Percentiles rank a stretch among this genome's conserved stretches.
These are phyloP conservation scores for Hypsopygia costalis DNA, from an alignment of 2,888 invertebrate genomes.

Conservation along the genomic window DNA sequence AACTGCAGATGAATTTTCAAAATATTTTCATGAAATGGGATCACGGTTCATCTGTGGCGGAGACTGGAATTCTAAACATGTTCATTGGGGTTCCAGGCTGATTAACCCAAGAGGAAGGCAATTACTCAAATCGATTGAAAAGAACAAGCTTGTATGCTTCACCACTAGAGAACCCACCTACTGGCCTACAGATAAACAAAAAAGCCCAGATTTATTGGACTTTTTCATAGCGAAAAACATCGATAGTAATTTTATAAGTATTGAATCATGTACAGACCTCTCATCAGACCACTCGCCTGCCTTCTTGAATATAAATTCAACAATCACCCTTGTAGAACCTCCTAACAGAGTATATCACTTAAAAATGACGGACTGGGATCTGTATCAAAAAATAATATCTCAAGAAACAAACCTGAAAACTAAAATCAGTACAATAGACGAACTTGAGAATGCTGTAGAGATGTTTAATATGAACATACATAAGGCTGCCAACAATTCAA, in stretches of 20 bases:
- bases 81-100: conserved; percentile 21
- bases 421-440: no score
- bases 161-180: conserved; percentile 1
- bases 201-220: neutral
- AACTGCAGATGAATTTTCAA: no score
- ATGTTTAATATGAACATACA: no score
- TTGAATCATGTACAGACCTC: conserved; percentile 1
- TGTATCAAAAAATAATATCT: no score
- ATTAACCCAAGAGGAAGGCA: conserved; percentile 15
- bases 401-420: no score
- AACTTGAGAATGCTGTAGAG: no score
- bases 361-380: no score
- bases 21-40: conserved; percentile 16
- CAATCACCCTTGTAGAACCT: neutral
- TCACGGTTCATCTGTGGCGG: conserved; percentile 14
- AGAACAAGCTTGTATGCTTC: neutral
- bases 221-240: conserved; percentile 1
- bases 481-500: no score
- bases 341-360: neutral
- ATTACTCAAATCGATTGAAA: conserved; percentile 3
- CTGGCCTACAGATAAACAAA: conserved; percentile 20
- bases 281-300: conserved; percentile 3
- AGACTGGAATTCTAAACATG: conserved; percentile 28
- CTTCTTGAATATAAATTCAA: neutral
- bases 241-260: neutral